Base-by-base conservation (phyloP, 2,797 vertebrate species). In the Cephalopachus bancanus region DNA sequence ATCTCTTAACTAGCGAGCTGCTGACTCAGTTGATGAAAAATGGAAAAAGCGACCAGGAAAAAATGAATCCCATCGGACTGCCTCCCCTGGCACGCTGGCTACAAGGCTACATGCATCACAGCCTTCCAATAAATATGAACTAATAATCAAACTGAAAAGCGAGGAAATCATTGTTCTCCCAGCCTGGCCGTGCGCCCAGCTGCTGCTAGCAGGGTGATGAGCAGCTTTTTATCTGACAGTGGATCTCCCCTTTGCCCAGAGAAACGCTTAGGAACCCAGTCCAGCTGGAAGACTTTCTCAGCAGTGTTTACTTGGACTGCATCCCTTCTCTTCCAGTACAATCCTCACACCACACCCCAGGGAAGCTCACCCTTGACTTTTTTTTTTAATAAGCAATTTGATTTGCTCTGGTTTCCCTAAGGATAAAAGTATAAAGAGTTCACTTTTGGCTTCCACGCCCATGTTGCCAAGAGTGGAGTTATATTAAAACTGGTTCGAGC, bases 61-160 rank as follows among this genome's bases (percentile, higher is more conserved):
- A 93, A 95, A 55, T 71, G 92, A 95, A 83, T 78, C 96, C 95
- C 93, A 74, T n/a, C 6, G 17, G 87, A 83, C 91, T 24, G 67
- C 51, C 92, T 89, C 92, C 80, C 72, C 84, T 30, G 49, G 78
- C 33, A 0, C 11, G 16, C 84, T 97, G 96, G 89, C 96, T 67
- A 1, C 12, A 0, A 84, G 84, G 81, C 74, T 67, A 65, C 67
- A 75, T 30, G 88, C 71, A 76, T 72, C 92, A 51, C 19, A 20
- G 93, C 69, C 90, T 98, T 94, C 94, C 93, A 92, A 97, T 97
- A 96, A 97, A 79, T 94, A 94, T 24, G 93, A 94, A 97, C 90
- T 94, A 95, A 97, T 97, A 85, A 97, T 96, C 97, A 83, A 85
- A 93, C 86, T 84, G 59, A 85, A 97, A 93, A 85, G 93, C 5